Evolutionary conservation across 2,797 vertebrate species (phyloP).

Genomic region (Prunella strophiata): DNA sequence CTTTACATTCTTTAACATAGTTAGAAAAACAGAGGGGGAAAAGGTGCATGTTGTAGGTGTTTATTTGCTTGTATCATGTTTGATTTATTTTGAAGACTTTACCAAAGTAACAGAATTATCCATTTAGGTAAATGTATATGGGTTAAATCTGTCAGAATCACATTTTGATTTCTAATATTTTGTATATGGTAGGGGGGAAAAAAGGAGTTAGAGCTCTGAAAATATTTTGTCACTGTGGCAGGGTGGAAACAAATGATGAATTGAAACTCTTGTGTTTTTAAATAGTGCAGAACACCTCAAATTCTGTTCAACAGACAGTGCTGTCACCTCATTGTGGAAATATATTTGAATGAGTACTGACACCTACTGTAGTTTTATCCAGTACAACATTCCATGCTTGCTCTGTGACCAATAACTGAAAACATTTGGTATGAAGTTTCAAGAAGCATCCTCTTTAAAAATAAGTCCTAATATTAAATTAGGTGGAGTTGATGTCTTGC

Average conservation of each 20-base stretch:
- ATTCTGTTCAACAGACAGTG: background rate
- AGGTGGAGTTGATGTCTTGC: background rate
- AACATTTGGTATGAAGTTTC: background rate
- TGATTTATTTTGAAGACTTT: background rate
- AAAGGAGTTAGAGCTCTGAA: background rate
- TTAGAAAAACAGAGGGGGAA: background rate
- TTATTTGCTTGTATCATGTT: background rate
- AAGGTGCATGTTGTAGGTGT: background rate
- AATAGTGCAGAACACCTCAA: background rate
- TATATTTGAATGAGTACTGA: background rate
- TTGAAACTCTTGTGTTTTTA: background rate
- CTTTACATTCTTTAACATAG: background rate
- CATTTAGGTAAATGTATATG: background rate
- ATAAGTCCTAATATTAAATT: background rate
- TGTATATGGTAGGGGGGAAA: rapidly evolving
- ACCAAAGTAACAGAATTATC: background rate
- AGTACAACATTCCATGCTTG: background rate
- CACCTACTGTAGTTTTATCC: background rate
- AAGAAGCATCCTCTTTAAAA: background rate
- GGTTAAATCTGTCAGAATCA: background rate
- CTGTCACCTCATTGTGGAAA: background rate
- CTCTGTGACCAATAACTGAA: background rate
- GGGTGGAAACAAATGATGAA: background rate
- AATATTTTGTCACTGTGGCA: background rate
- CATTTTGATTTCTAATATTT: background rate